Base-by-base conservation (phyloP, 1,140 invertebrate genomes). In the Platyura marginata region DNA sequence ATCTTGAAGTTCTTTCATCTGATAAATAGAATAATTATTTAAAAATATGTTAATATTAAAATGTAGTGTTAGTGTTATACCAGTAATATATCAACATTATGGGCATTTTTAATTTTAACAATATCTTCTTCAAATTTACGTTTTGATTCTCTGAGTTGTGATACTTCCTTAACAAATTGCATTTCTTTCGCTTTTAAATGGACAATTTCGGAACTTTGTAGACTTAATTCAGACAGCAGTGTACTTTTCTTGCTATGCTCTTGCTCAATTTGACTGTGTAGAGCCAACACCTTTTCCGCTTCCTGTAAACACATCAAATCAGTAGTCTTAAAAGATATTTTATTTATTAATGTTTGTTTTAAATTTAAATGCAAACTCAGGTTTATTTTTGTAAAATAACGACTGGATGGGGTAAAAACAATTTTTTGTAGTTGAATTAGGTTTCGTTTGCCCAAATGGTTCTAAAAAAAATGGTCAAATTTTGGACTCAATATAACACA, bases 1-100 rank as follows among this genome's bases (percentile, higher is more conserved):
- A 50, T 92, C 86, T 55, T 92, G 87, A 36, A 94, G 64, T 63
- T 98, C 92, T 57, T 90, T 89, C 64, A 87, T 84, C 63, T 94
- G 81, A 13, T 82, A 61, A 43, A n/a, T n/a, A n/a, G n/a, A n/a
- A n/a, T n/a, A n/a, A n/a, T n/a, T n/a, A n/a, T n/a, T n/a, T n/a
- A n/a, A n/a, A n/a, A n/a, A n/a, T n/a, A n/a, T n/a, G n/a, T n/a
- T n/a, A n/a, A n/a, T n/a, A n/a, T n/a, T n/a, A n/a, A n/a, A n/a
- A n/a, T n/a, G n/a, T n/a, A n/a, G n/a, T 41, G 20, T 19, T 13
- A 21, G 4, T 13, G 15, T 9, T n/a, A 11, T 36, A 36, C 34
- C 15, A 9, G 38, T 23, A 61, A 49, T 44, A 62, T 45, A 11
- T 59, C 55, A 36, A 52, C 52, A 47, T 61, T 57, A 13, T 59